Evolutionary conservation across 2,888 invertebrate genomes (phyloP).

Genomic region (Leptopilina syphax): DNA sequence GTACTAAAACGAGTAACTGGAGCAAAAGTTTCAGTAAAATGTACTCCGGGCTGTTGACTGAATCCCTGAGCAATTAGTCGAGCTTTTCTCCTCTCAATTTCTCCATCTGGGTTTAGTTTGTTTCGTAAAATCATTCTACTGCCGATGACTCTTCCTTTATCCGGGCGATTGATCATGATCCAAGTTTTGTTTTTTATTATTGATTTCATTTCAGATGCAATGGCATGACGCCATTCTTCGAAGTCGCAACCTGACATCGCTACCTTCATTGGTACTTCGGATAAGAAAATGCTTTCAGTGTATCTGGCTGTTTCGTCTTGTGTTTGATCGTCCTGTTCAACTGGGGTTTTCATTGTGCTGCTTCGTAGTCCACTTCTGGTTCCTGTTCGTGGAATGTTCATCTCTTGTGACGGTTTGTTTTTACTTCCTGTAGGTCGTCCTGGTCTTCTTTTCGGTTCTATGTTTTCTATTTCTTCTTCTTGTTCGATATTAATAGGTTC

Average conservation of each 20-base stretch:
- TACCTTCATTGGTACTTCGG: slow-evolving; percentile 33
- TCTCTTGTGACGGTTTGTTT: neutral
- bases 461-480: neutral
- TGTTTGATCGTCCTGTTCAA: no score
- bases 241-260: slow-evolving; percentile 14
- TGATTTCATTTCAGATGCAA: slow-evolving; percentile 31
- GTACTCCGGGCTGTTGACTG: no score
- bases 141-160: slow-evolving; percentile 7
- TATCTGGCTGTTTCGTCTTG: no score
- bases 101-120: no score
- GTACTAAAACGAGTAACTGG: no score
- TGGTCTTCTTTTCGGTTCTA: neutral
- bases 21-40: no score
- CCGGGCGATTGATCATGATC: slow-evolving; percentile 35
- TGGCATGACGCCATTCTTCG: slow-evolving; percentile 41
- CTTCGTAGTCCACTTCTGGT: neutral
- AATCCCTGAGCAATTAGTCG: no score
- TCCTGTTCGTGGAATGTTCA: neutral
- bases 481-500: neutral
- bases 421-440: neutral
- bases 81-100: no score
- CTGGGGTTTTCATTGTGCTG: neutral
- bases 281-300: no score
- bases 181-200: slow-evolving; percentile 43
- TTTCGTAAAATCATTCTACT: neutral